Evolutionary conservation across 1,140 invertebrate genomes (phyloP).

Genomic region (Euwallacea similis): DNA sequence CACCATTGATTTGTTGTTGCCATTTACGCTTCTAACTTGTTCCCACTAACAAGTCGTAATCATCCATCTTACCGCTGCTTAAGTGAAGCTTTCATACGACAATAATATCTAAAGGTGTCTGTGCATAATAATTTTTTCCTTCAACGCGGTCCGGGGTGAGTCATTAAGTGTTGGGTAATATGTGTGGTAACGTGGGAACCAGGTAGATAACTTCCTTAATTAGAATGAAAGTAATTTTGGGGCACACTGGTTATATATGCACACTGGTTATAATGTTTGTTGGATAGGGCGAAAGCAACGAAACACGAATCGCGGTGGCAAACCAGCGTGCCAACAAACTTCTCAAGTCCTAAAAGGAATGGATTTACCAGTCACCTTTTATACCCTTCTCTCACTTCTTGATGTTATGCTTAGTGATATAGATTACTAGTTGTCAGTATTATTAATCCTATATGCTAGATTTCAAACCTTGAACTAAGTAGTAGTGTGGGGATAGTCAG

Average conservation of each 20-base stretch:
- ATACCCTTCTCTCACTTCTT: conserved; percentile 50
- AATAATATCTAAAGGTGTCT: neutral
- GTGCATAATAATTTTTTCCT: no score
- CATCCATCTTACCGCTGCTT: neutral
- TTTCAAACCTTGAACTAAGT: conserved; percentile 26
- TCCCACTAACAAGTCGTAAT: conserved; percentile 24
- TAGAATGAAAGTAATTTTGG: conserved; percentile 33
- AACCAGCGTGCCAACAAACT: conserved; percentile 79
- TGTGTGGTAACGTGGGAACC: conserved; percentile 20
- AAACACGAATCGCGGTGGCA: conserved; percentile 77
- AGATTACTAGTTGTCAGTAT: conserved; percentile 28
- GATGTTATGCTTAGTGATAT: conserved; percentile 47
- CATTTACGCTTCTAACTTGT: conserved; percentile 39
- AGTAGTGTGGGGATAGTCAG: conserved; percentile 32
- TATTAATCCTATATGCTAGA: conserved; percentile 32
- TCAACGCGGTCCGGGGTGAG: no score
- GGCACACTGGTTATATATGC: conserved; percentile 46
- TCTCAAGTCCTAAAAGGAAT: conserved; percentile 65
- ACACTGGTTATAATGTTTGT: conserved; percentile 49
- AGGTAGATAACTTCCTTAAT: conserved; percentile 20
- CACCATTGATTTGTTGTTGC: conserved; percentile 41
- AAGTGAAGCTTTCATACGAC: neutral
- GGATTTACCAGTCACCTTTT: conserved; percentile 47
- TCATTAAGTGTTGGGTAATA: neutral
- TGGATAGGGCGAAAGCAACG: conserved; percentile 75